phyloP scores from a whole-genome alignment of 1,140 invertebrate species.

The Ephestia elutella region DNA sequence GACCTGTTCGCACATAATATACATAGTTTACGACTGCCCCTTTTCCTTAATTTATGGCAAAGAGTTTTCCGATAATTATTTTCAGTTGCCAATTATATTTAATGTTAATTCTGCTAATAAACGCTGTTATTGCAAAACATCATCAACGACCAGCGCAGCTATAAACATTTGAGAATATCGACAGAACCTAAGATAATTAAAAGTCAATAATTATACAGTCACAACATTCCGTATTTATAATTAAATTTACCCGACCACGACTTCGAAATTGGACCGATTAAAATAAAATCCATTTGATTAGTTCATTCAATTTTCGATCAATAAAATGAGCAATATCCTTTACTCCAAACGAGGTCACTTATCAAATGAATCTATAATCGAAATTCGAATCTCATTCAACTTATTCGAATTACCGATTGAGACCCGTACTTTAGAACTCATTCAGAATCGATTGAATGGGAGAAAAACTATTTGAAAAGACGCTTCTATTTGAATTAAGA shows the following conservation, averaged over 20 bases:
- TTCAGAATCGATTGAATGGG: conserved; percentile 43
- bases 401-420: conserved; percentile 57
- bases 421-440: conserved; percentile 44
- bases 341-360: conserved; percentile 66
- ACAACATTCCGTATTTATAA: conserved; percentile 21
- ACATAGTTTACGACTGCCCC: conserved; percentile 40
- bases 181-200: conserved; percentile 24
- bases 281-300: conserved; percentile 43
- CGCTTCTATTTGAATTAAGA: conserved; percentile 66
- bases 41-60: conserved; percentile 12
- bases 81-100: background rate
- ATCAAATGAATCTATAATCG: conserved; percentile 70
- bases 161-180: conserved; percentile 25
- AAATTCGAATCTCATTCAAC: conserved; percentile 58
- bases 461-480: conserved; percentile 45
- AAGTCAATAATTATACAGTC: conserved; percentile 23
- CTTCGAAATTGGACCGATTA: conserved; percentile 31
- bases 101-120: conserved; percentile 3
- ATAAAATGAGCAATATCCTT: conserved; percentile 71
- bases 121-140: conserved; percentile 15
- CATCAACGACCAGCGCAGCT: conserved; percentile 10
- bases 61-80: conserved; percentile 3
- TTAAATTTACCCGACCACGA: conserved; percentile 17
- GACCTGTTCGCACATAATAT: conserved; percentile 38
- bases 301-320: conserved; percentile 54